phyloP scores from a whole-genome alignment of 2,888 invertebrate genomes.

The Xestoiulus laeticollis region DNA sequence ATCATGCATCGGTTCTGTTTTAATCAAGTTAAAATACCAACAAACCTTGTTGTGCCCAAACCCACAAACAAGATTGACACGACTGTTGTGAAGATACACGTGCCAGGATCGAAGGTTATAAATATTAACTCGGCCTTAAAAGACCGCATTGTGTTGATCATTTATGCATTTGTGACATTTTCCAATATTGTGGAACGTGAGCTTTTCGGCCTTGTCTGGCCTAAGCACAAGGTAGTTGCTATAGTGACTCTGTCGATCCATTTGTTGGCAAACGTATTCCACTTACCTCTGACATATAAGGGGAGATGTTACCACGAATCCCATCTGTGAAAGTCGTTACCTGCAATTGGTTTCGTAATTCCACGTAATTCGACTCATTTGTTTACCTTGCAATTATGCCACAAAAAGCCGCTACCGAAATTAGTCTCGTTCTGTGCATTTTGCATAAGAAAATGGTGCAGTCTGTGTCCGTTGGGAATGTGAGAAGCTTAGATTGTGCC shows the following conservation, averaged over 20 bases:
- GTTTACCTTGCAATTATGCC: background rate
- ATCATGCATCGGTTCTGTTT: background rate
- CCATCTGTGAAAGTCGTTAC: slow-evolving; percentile 19
- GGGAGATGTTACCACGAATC: background rate
- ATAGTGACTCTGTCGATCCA: background rate
- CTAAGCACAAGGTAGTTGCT: background rate
- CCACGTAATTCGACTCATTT: background rate
- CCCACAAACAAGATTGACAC: background rate
- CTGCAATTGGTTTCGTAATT: slow-evolving; percentile 5
- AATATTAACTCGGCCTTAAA: background rate
- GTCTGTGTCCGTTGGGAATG: background rate
- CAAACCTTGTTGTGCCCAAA: background rate
- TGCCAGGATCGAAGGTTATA: background rate
- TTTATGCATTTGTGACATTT: background rate
- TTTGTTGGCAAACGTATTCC: slow-evolving; percentile 10
- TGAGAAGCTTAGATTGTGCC: background rate
- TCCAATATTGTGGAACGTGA: background rate
- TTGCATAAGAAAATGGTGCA: background rate
- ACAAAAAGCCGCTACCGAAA: background rate
- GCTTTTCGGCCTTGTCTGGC: background rate
- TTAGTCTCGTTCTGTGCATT: background rate
- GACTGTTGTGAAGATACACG: background rate
- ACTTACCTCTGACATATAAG: background rate
- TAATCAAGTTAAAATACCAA: background rate
- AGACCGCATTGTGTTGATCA: background rate